A percentile compares a stretch with the other conserved stretches of the same genome.
Evolutionary conservation across 2,113 vertebrate species (phyloP).

Genomic region (Antechinus flavipes): DNA sequence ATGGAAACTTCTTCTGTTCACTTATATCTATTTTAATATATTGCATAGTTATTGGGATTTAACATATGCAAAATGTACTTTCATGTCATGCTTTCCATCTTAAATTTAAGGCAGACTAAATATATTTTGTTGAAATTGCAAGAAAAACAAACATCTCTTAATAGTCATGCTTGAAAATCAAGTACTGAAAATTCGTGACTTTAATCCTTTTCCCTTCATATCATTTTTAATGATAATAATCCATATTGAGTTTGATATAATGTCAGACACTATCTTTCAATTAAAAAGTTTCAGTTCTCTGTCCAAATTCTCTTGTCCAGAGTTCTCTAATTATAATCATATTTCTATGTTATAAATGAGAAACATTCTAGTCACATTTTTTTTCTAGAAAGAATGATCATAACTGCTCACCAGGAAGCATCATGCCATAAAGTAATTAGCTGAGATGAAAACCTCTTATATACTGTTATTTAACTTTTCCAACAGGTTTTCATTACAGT

Average conservation of each 20-base stretch:
- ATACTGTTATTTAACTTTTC: conserved; percentile 29
- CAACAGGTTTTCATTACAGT: background rate
- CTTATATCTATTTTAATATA: background rate
- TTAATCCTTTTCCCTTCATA: background rate
- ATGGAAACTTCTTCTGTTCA: background rate
- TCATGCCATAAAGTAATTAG: conserved; percentile 42
- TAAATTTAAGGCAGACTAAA: conserved; percentile 25
- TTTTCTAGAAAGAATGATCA: conserved; percentile 42
- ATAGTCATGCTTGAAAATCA: background rate
- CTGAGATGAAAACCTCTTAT: background rate
- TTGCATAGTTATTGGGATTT: background rate
- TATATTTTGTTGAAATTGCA: background rate
- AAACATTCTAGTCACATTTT: background rate
- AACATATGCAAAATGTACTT: background rate
- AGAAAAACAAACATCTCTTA: background rate
- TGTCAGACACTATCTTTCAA: conserved; percentile 46
- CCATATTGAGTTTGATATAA: conserved; percentile 38
- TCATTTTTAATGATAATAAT: conserved; percentile 17
- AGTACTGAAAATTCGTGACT: background rate
- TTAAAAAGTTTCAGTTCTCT: conserved; percentile 60
- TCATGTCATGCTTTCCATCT: fast-evolving
- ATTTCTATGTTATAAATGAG: conserved; percentile 55
- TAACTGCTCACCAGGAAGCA: conserved; percentile 45
- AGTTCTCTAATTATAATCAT: conserved; percentile 63
- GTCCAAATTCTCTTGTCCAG: conserved; percentile 42